Evolutionary conservation across 1,140 invertebrate species (phyloP).

Genomic region (Micrasema longulum): DNA sequence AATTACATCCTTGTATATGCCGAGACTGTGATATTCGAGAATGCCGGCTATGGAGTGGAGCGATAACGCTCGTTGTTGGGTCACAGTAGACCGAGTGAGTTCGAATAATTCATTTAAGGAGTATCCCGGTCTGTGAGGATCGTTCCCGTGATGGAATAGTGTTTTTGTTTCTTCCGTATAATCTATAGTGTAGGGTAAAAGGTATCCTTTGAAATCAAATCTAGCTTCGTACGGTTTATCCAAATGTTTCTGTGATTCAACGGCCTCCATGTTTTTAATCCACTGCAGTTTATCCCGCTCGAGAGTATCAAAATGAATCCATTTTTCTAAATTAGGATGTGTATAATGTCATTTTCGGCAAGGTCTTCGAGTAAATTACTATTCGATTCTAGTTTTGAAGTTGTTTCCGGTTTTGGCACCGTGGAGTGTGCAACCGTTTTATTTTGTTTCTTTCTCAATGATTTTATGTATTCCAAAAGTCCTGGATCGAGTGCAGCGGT

Average conservation of each 20-base stretch:
- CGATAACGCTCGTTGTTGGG: constrained; percentile 84
- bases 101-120: constrained; percentile 88
- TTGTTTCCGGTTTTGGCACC: too few species aligned
- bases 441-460: constrained; percentile 62
- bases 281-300: constrained; percentile 88
- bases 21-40: constrained; percentile 77
- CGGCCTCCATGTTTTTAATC: constrained; percentile 77
- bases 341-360: constrained; percentile 72
- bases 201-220: constrained; percentile 75
- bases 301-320: constrained; percentile 84
- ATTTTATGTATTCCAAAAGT: constrained; percentile 75
- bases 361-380: too few species aligned
- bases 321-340: constrained; percentile 74
- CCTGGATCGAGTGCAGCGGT: constrained; percentile 75
- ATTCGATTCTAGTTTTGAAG: too few species aligned
- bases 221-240: constrained; percentile 78
- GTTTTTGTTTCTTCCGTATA: constrained; percentile 70
- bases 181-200: constrained; percentile 75
- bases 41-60: constrained; percentile 84
- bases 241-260: constrained; percentile 43
- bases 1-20: constrained; percentile 77
- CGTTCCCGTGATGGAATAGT: constrained; percentile 93
- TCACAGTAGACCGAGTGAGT: constrained; percentile 74
- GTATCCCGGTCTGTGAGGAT: constrained; percentile 91
- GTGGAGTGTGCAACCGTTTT: too few species aligned